Evolutionary conservation across 2,113 vertebrate species (phyloP).

Genomic region (Excalfactoria chinensis): DNA sequence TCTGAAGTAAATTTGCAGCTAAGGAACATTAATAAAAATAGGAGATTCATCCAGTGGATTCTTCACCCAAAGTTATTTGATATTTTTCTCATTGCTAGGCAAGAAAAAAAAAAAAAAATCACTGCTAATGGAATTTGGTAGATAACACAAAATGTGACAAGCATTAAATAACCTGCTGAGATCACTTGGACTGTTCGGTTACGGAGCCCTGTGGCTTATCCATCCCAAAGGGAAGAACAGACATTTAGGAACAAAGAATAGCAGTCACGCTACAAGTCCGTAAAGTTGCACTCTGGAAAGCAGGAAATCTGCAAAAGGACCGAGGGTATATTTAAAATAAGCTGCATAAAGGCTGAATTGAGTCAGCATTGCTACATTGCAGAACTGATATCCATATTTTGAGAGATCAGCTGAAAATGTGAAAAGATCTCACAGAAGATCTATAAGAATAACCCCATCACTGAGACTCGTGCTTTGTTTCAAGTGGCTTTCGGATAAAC

Average conservation of each 20-base stretch:
- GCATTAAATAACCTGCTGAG: neutral
- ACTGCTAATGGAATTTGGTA: neutral
- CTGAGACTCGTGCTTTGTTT: neutral
- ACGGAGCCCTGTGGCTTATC: neutral
- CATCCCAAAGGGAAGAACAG: neutral
- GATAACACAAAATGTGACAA: neutral
- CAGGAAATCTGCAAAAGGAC: neutral
- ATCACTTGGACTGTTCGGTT: neutral
- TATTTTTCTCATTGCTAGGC: neutral
- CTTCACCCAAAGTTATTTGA: neutral
- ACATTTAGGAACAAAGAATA: neutral
- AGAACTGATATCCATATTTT: neutral
- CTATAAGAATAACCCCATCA: neutral
- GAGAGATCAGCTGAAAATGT: neutral
- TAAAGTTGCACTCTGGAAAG: neutral
- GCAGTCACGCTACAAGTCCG: neutral
- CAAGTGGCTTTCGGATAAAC: neutral
- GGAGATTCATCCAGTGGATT: neutral
- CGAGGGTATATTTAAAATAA: neutral
- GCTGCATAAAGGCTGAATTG: neutral
- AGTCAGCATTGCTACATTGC: neutral
- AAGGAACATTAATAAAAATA: neutral
- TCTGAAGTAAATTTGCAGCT: neutral
- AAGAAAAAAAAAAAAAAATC: constrained; percentile 18
- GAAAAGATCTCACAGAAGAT: neutral